Evolutionary conservation across 2,888 invertebrate species (phyloP), one percentile per base, ranked within the genome.

Genomic region (Melanostoma mellinum): DNA sequence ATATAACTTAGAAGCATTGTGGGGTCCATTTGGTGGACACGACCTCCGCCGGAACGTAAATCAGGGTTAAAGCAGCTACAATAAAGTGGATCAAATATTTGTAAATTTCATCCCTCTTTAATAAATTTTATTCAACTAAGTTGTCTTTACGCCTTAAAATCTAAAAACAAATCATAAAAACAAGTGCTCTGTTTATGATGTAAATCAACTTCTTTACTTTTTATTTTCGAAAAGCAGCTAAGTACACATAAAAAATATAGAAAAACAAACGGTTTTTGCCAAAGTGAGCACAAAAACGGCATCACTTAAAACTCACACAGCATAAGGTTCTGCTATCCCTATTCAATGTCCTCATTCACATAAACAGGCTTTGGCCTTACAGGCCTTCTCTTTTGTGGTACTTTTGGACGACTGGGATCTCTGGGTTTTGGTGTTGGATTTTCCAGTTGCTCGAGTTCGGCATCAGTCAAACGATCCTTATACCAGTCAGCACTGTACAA

Each of bases 401-500:
- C 92, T 86, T 90, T 91, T 44, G 88, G 86, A 50, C 90, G 90
- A 88, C 87, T 93, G 87, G 93, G 94, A 4, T 94, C 93, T 88
- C 93, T 94, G 10, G 93, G 92, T 44, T 93, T 93, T 46, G 96
- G 94, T 85, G 90, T 90, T 2, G 97, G 96, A 92, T 96, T 94
- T 91, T 97, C 97, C 85, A 97, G 91, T 48, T 95, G 96, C 0
- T 95, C 95, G 75, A 97, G 90, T 89, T 97, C 94, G 48, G 94
- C 95, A 85, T 96, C 97, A 6, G 96, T 96, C 87, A 97, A 91
- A 86, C 95, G 94, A 50, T 94, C 97, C 89, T 97, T 96, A 92
- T 97, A 97, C 97, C 97, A 97, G 88, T 97, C 97, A 86, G 94
- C 95, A 91, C 97, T 97, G 91, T n/a, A 93, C 90, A 65, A 50